Percentiles rank a stretch among this genome's conserved stretches.
Evolutionary conservation across 2,888 invertebrate genomes (phyloP).

Genomic region (Colletes collaris): DNA sequence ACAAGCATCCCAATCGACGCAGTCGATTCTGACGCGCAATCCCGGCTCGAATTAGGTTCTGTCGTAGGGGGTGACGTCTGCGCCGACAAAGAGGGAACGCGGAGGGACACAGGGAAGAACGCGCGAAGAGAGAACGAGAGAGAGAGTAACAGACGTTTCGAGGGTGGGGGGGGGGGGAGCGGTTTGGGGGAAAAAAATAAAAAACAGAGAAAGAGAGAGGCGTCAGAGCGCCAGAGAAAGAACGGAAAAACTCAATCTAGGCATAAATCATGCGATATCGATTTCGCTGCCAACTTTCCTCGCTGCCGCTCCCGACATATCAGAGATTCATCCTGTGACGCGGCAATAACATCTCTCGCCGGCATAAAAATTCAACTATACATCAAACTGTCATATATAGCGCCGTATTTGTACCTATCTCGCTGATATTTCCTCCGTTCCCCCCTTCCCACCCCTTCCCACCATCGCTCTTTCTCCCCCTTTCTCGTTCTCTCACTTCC

Average conservation of each 20-base stretch:
- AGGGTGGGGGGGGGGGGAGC: too few relatives aligned
- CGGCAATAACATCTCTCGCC: conserved; percentile 77
- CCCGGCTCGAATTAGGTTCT: conserved; percentile 45
- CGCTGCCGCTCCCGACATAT: conserved; percentile 66
- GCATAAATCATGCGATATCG: conserved; percentile 72
- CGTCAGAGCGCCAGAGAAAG: conserved; percentile 35
- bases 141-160: conserved; percentile 36
- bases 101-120: not conserved
- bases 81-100: conserved; percentile 24
- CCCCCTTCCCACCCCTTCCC: not conserved
- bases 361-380: conserved; percentile 79
- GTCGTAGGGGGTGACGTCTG: conserved; percentile 18
- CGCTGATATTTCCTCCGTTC: conserved; percentile 73
- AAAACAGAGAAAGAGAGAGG: not conserved
- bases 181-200: not conserved
- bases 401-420: conserved; percentile 76
- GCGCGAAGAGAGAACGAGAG: not conserved
- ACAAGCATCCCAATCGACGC: conserved; percentile 25
- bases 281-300: conserved; percentile 71
- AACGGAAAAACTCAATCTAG: conserved; percentile 71
- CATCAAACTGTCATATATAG: conserved; percentile 78
- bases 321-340: conserved; percentile 78
- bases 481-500: conserved; percentile 7
- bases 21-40: conserved; percentile 37
- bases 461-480: not conserved